Evolutionary conservation across 2,888 invertebrate species (phyloP).

Genomic region (Drosophila vallismaia): DNA sequence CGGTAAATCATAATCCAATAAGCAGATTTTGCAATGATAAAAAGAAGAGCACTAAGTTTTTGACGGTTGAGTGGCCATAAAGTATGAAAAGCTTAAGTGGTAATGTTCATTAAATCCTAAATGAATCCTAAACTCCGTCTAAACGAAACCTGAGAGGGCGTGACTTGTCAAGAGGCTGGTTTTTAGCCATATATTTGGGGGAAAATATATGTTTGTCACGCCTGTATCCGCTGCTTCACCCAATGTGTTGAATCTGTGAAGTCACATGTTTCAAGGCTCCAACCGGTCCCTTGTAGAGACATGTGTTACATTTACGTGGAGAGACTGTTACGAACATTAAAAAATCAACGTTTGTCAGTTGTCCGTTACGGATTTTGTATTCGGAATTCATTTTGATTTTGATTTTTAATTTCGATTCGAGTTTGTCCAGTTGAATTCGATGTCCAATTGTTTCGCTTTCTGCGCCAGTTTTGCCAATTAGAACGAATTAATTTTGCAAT

Average conservation of each 20-base stretch:
- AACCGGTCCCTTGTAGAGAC: conserved; percentile 31
- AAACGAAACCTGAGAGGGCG: conserved; percentile 28
- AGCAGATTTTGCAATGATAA: not conserved
- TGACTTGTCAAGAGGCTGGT: conserved; percentile 6
- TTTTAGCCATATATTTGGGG: not conserved
- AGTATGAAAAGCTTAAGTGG: conserved; percentile 5
- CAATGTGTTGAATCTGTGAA: conserved; percentile 32
- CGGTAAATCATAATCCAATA: conserved; percentile 2
- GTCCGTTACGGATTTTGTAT: conserved; percentile 2
- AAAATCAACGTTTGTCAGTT: conserved; percentile 13
- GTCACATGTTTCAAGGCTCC: conserved; percentile 40
- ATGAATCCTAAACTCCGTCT: conserved; percentile 11
- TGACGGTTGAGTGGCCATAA: not conserved
- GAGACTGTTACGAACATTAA: conserved; percentile 3
- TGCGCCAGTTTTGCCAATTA: conserved; percentile 43
- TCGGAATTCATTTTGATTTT: conserved; percentile 27
- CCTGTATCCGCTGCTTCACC: not conserved
- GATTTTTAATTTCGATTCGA: conserved; percentile 15
- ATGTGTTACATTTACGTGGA: conserved; percentile 29
- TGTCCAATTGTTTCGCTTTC: conserved; percentile 36
- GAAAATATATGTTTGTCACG: conserved; percentile 40
- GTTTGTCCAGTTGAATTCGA: conserved; percentile 29
- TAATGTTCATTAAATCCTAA: conserved; percentile 25
- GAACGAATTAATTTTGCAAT: conserved; percentile 52
- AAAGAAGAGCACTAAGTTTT: conserved; percentile 8